Evolutionary conservation across 1,140 invertebrate species (phyloP).

Genomic region (Drosophila seguyi): DNA sequence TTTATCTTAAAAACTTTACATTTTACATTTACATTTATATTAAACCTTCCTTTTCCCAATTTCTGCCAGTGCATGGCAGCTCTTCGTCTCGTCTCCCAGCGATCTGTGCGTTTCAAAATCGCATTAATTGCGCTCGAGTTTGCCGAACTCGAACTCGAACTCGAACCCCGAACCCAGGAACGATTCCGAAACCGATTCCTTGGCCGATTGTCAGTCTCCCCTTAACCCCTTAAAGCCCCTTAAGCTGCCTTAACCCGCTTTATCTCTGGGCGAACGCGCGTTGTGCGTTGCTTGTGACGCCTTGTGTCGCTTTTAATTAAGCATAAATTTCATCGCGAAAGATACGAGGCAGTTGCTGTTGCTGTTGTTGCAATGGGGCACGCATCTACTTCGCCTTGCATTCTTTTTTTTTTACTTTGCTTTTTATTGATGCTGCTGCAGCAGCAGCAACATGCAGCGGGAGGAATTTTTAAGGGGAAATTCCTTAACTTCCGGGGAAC

Average conservation of each 20-base stretch:
- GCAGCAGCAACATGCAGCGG: conserved; percentile 71
- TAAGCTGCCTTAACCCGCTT: conserved; percentile 16
- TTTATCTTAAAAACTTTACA: no score
- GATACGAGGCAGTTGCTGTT: conserved; percentile 59
- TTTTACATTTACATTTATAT: no score
- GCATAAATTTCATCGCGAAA: conserved; percentile 84
- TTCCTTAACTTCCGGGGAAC: background rate
- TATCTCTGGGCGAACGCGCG: conserved; percentile 52
- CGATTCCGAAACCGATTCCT: conserved; percentile 13
- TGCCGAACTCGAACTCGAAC: conserved; percentile 18
- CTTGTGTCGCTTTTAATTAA: conserved; percentile 85
- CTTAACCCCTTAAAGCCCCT: background rate
- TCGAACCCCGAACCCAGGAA: conserved; percentile 1
- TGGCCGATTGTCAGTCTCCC: background rate
- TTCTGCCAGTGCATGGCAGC: conserved; percentile 10
- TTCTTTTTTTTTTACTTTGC: background rate
- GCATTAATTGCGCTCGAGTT: conserved; percentile 76
- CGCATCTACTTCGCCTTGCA: conserved; percentile 56
- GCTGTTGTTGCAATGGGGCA: conserved; percentile 37
- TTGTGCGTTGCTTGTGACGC: conserved; percentile 59
- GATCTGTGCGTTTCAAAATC: conserved; percentile 83
- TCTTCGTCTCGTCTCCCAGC: conserved; percentile 1
- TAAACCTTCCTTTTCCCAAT: no score
- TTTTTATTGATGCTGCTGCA: conserved; percentile 73
- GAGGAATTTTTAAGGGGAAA: background rate